Percentiles rank a stretch among this genome's conserved stretches.
phyloP scores from a whole-genome alignment of 2,113 vertebrate species.

The Mastomys natalensis region DNA sequence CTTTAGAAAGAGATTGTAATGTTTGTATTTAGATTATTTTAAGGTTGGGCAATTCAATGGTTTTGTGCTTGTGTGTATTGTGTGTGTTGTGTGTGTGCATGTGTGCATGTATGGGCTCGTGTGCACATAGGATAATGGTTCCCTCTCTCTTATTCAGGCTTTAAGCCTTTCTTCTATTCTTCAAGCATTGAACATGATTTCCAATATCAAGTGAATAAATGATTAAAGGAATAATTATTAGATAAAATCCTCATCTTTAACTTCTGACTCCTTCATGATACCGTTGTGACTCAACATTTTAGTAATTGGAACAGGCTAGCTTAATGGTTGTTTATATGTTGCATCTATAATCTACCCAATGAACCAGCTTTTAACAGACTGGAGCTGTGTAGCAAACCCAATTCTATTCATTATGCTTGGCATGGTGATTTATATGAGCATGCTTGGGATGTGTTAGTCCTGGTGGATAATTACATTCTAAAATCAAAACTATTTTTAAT shows the following conservation, averaged over 20 bases:
- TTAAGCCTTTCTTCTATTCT: background rate
- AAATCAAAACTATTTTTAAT: too few species aligned
- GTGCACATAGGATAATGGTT: background rate
- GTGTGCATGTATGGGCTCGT: background rate
- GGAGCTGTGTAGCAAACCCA: background rate
- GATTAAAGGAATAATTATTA: background rate
- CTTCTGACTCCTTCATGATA: background rate
- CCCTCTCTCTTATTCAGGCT: background rate
- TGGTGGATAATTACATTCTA: background rate
- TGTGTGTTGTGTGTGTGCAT: background rate
- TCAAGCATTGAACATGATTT: background rate
- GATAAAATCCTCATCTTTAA: background rate
- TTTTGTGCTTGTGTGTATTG: background rate
- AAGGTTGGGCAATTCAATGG: background rate
- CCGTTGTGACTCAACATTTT: background rate
- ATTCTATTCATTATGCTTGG: background rate
- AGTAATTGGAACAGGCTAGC: background rate
- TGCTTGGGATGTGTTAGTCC: background rate
- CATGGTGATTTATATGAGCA: background rate
- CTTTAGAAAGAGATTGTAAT: background rate
- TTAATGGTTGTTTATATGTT: background rate
- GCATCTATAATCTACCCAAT: background rate
- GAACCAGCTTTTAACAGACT: background rate
- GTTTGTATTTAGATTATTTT: slow-evolving; percentile 30
- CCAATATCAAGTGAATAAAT: background rate